Percentiles rank a stretch among this genome's conserved stretches.
These are phyloP conservation scores for Neoascia interrupta DNA, from an alignment of 2,888 invertebrate genomes.

Conservation along the genomic window DNA sequence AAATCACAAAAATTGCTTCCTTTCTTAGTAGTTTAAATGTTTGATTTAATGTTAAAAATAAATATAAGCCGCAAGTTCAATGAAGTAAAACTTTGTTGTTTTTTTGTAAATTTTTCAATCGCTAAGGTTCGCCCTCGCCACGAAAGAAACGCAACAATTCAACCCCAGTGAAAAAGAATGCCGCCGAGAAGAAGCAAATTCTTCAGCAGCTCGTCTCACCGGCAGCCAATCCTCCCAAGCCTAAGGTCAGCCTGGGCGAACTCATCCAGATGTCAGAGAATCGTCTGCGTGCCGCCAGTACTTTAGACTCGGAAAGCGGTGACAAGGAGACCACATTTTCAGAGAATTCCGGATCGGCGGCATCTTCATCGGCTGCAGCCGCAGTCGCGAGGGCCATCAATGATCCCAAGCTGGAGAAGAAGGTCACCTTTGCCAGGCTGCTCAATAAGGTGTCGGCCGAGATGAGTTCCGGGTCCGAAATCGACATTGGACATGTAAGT, in stretches of 20 bases:
- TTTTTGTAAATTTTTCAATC: slow-evolving; percentile 6
- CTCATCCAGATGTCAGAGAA: slow-evolving; percentile 87
- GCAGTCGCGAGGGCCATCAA: slow-evolving; percentile 82
- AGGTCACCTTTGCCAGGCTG: slow-evolving; percentile 88
- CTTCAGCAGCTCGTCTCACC: slow-evolving; percentile 88
- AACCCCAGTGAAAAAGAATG: slow-evolving; percentile 88
- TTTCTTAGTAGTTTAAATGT: slow-evolving; percentile 57
- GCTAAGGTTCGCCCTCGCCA: slow-evolving; percentile 88
- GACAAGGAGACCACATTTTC: slow-evolving; percentile 84
- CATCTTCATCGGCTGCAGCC: slow-evolving; percentile 79
- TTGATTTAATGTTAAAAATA: slow-evolving; percentile 59
- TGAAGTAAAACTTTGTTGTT: background rate
- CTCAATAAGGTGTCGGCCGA: slow-evolving; percentile 88
- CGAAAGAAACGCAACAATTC: slow-evolving; percentile 90
- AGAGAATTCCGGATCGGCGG: slow-evolving; percentile 80
- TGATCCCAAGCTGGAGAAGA: slow-evolving; percentile 87
- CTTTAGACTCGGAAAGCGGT: slow-evolving; percentile 80
- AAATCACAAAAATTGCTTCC: slow-evolving; percentile 32
- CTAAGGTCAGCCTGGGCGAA: slow-evolving; percentile 84
- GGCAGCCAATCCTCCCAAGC: slow-evolving; percentile 81
- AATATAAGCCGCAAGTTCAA: background rate
- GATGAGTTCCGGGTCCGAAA: slow-evolving; percentile 88
- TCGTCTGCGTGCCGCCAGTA: slow-evolving; percentile 80
- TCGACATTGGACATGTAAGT: slow-evolving; percentile 82
- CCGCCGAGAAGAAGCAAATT: slow-evolving; percentile 89